phyloP scores from a whole-genome alignment of 1,140 invertebrate species.

The Ectropis grisescens region DNA sequence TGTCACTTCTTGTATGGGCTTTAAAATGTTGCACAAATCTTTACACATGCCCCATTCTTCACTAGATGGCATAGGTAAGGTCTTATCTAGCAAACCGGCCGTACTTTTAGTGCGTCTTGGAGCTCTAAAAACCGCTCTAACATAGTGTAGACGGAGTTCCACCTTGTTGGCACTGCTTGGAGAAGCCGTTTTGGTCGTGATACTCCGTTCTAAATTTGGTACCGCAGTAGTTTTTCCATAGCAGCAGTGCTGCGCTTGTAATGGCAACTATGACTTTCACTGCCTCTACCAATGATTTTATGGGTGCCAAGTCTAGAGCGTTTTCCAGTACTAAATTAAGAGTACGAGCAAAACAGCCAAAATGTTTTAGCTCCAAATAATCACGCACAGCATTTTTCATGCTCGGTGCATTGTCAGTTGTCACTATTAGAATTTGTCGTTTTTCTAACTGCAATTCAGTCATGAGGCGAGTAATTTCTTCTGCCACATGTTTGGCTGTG shows the following conservation, averaged over 20 bases:
- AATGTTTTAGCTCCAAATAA: slow-evolving; percentile 16
- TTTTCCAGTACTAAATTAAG: slow-evolving; percentile 25
- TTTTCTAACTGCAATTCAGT: slow-evolving; percentile 1
- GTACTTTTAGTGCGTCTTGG: slow-evolving; percentile 4
- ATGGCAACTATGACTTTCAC: slow-evolving; percentile 13
- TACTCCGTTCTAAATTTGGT: slow-evolving; percentile 15
- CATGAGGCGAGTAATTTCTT: slow-evolving; percentile 2
- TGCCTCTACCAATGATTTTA: slow-evolving; percentile 3
- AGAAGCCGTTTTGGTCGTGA: slow-evolving; percentile 14
- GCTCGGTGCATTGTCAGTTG: slow-evolving; percentile 27
- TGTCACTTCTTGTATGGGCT: slow-evolving; percentile 8
- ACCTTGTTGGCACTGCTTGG: slow-evolving; percentile 8
- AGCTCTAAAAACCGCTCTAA: slow-evolving; percentile 7
- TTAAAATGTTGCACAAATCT: slow-evolving; percentile 6
- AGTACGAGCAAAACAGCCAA: slow-evolving; percentile 26
- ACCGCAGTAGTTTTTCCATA: slow-evolving; percentile 5
- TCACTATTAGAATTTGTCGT: slow-evolving; percentile 6
- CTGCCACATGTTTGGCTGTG: slow-evolving; percentile 2
- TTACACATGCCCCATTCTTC: slow-evolving; percentile 7
- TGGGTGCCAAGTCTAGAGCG: slow-evolving; percentile 5
- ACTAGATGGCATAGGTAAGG: slow-evolving; percentile 1
- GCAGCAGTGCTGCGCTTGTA: slow-evolving; percentile 10
- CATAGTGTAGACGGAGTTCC: slow-evolving; percentile 10
- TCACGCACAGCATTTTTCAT: slow-evolving; percentile 22
- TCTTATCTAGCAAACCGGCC: neutral